Evolutionary conservation across 2,113 vertebrate genomes (phyloP).

Genomic region (Hypocryptadius cinnamomeus): DNA sequence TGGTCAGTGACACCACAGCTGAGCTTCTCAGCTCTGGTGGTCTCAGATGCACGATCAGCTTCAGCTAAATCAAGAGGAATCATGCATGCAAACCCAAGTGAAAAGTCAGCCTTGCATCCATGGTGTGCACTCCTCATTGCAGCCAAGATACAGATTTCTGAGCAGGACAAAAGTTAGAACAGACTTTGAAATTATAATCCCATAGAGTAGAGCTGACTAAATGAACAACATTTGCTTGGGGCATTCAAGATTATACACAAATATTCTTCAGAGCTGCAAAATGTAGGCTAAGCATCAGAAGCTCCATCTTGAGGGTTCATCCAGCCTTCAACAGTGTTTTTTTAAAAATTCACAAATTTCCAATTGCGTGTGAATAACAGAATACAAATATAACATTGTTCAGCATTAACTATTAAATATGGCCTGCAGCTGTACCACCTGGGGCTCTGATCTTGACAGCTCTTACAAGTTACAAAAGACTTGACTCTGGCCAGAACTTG

Average conservation of each 20-base stretch:
- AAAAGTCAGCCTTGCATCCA: background rate
- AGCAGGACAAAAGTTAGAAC: background rate
- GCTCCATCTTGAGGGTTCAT: background rate
- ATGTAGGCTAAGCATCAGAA: background rate
- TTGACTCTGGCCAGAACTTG: background rate
- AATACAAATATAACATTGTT: conserved; percentile 46
- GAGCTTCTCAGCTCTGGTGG: background rate
- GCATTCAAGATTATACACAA: background rate
- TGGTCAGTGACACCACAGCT: background rate
- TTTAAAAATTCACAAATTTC: background rate
- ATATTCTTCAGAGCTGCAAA: background rate
- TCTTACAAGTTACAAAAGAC: conserved; percentile 15
- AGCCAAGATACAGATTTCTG: background rate
- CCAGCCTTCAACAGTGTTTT: background rate
- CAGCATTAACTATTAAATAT: conserved; percentile 57
- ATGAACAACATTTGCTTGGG: background rate
- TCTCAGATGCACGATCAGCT: background rate
- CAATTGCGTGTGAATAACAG: background rate
- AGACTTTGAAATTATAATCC: background rate
- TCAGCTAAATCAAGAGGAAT: background rate
- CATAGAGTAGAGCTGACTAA: background rate
- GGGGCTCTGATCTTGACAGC: conserved; percentile 36
- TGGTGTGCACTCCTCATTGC: background rate
- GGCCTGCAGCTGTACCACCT: conserved; percentile 44
- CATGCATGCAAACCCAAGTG: background rate